Evolutionary conservation across 2,888 invertebrate species (phyloP), one percentile per base, ranked within the genome.

Genomic region (Heteropelma amictum): DNA sequence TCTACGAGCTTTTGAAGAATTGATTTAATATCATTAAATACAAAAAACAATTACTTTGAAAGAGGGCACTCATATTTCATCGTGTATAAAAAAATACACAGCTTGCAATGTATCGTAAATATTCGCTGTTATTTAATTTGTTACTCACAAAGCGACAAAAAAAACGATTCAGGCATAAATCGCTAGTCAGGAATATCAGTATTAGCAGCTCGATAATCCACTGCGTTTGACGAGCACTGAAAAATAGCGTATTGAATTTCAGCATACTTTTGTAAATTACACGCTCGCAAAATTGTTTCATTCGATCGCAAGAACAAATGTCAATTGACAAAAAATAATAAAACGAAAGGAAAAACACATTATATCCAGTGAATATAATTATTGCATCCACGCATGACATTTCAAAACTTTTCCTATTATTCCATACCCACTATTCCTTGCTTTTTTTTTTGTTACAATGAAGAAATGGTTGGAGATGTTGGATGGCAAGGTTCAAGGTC

Each of bases 181-280:
- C 64, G 60, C 85, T 84, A 85, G 84, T 85, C 84, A 82, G 26
- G 23, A 76, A 64, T 69, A 28, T 42, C 85, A 84, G 85, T 84
- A 84, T 84, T 84, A 80, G 71, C 21, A 60, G 54, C 64, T 21
- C n/a, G 67, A 53, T 56, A 17, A 45, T 38, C 49, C 17, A 33
- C 8, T 12, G n/a, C 23, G 17, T 45, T 47, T 10, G n/a, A 53
- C 26, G 3, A 28, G 40, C 14, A n/a, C 3, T 40, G n/a, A 28
- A 28, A 40, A 19, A 64, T 19, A 23, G 1, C 7, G 10, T 64
- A 6, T n/a, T 12, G 51, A 40, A 6, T 14, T 53, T 14, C 42
- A 10, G 33, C 53, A 21, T 45, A 26, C 30, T 21, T 45, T 23
- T 45, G 30, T 19, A n/a, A 5, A 8, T n/a, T n/a, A 12, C 19